Percentiles rank a stretch among this genome's conserved stretches.
These are phyloP conservation scores for Coenonympha arcania DNA, from an alignment of 2,888 invertebrate species.

Conservation along the genomic window DNA sequence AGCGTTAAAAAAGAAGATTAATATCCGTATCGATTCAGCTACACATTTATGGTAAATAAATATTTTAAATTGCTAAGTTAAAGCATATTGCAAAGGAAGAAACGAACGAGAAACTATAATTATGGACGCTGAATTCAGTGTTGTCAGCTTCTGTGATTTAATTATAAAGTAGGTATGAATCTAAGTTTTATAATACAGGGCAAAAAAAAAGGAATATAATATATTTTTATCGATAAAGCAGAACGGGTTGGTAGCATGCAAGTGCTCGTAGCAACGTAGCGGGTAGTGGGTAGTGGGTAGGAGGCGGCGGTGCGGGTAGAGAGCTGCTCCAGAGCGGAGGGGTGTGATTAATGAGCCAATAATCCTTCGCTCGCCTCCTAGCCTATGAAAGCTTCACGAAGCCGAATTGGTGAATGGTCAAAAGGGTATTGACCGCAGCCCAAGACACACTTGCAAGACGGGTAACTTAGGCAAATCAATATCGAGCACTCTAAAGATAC, in stretches of 20 bases:
- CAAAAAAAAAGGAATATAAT: no score
- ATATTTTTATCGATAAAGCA: slow-evolving; percentile 19
- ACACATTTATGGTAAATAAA: no score
- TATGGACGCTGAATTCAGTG: no score
- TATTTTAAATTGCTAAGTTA: no score
- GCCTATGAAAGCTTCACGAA: slow-evolving; percentile 69
- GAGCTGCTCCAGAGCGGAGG: slow-evolving; percentile 32
- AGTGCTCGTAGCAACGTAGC: background rate
- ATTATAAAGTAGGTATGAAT: background rate
- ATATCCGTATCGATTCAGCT: no score
- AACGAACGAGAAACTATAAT: no score
- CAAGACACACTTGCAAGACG: slow-evolving; percentile 38
- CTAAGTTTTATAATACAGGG: slow-evolving; percentile 9
- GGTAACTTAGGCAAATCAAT: slow-evolving; percentile 7
- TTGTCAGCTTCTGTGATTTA: background rate
- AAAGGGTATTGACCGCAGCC: slow-evolving; percentile 68
- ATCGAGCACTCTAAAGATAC: background rate
- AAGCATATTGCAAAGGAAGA: no score
- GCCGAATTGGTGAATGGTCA: slow-evolving; percentile 73
- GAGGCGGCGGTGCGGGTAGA: slow-evolving; percentile 29
- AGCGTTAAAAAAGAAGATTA: no score
- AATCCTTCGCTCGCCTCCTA: slow-evolving; percentile 59
- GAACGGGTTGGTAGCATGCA: background rate
- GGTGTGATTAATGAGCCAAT: slow-evolving; percentile 72
- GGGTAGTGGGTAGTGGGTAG: slow-evolving; percentile 5